Evolutionary conservation across 2,888 invertebrate species (phyloP), one percentile per base, ranked within the genome.

Genomic region (Amiota communis): DNA sequence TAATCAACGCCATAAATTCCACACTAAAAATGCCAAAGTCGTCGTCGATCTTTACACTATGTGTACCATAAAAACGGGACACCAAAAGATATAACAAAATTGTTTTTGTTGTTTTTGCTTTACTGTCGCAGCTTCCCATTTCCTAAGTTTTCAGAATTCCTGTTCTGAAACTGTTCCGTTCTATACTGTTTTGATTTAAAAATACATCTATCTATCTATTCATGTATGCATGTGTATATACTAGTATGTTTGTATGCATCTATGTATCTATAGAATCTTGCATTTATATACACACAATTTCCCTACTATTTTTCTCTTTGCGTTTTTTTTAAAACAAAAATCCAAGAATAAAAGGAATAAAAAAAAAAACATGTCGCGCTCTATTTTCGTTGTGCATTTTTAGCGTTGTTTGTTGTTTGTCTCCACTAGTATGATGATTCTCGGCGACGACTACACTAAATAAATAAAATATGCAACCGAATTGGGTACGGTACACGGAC

Each of bases 351-450:
- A 13, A 53, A 53, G 15, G 15, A 36, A 53, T 53, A 53, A 53
- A 53, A 53, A 59, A 59, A 57, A 57, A 47, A 17, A 65, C 65
- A 65, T 65, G 49, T 36, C 48, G 47, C 76, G 82, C 81, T 83
- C 85, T 83, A 85, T 83, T 83, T 83, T 78, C 77, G 81, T 84
- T 72, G 75, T 73, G 84, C 82, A 81, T 85, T 78, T 82, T 83
- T 80, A 79, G 82, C 82, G 85, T 77, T 77, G 75, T 77, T 65
- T n/a, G 15, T 47, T n/a, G 15, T 48, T 46, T 46, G 2, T 9
- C 11, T 13, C 65, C 48, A 49, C 23, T n/a, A 20, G 4, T 15
- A 23, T 48, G 15, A 68, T 53, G 12, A 59, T 36, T 36, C 36
- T 36, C 15, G 17, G 13, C 59, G 59, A 17, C 53, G 53, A 47